phyloP scores from a whole-genome alignment of 2,888 invertebrate species.

The Branchellion lobata region DNA sequence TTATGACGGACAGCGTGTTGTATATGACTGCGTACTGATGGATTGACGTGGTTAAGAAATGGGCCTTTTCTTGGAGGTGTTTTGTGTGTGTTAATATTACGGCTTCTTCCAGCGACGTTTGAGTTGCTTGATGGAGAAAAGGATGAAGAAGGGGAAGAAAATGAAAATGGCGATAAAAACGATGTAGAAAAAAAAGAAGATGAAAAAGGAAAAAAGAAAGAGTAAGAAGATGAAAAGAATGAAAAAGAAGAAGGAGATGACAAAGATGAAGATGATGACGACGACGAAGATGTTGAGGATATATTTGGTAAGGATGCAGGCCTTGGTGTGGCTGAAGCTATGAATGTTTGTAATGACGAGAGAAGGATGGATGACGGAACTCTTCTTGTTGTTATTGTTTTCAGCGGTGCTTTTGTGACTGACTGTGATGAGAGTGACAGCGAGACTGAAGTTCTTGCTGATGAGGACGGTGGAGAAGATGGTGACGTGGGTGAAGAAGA shows the following conservation, averaged over 20 bases:
- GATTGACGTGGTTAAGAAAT: too few species aligned
- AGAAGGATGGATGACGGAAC: too few species aligned
- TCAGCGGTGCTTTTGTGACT: not conserved
- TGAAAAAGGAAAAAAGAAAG: not conserved
- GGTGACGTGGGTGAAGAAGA: not conserved
- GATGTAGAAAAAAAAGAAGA: not conserved
- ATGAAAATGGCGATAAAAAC: too few species aligned
- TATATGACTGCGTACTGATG: too few species aligned
- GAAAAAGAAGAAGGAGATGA: slow-evolving; percentile 26
- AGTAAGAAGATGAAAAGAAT: not conserved
- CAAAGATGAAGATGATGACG: not conserved
- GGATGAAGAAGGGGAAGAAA: not conserved
- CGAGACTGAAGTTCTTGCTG: not conserved
- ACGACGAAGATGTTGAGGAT: not conserved
- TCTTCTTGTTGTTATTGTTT: too few species aligned
- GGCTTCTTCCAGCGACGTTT: too few species aligned
- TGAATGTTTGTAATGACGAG: too few species aligned
- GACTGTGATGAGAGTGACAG: not conserved
- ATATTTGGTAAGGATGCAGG: not conserved
- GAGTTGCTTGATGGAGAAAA: too few species aligned
- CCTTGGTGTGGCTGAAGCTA: not conserved
- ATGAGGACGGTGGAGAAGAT: not conserved
- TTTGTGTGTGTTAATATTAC: too few species aligned
- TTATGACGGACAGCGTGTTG: too few species aligned
- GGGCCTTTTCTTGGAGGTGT: too few species aligned